Conservation (phyloP, 2,797 vertebrate genomes). For the Myotis vivesi region DNA sequence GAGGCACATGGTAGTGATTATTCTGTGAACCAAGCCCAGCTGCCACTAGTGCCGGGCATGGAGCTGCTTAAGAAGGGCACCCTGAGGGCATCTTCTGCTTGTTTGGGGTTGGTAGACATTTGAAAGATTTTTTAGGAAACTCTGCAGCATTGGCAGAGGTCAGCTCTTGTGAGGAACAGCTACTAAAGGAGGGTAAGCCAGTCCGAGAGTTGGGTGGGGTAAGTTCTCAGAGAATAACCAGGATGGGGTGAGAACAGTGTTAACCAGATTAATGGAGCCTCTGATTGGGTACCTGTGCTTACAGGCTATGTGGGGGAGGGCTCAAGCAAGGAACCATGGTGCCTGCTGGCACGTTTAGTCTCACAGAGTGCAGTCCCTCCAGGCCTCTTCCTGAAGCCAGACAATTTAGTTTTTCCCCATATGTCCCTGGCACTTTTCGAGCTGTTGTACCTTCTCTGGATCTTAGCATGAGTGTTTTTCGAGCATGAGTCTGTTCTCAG, state of each 20-base stretch:
- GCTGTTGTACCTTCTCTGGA: background rate
- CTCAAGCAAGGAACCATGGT: background rate
- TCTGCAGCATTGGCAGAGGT: background rate
- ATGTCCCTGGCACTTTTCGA: background rate
- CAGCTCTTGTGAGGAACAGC: background rate
- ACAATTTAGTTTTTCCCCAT: background rate
- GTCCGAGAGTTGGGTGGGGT: background rate
- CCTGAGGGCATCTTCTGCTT: background rate
- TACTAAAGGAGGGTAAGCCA: background rate
- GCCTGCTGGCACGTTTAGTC: background rate
- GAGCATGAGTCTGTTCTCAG: background rate
- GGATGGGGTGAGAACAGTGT: background rate
- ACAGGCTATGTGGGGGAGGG: background rate
- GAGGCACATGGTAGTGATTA: background rate
- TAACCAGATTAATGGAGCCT: background rate
- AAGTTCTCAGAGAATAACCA: background rate
- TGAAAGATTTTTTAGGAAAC: background rate
- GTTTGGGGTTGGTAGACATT: background rate
- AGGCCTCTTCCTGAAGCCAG: background rate
- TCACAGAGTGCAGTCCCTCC: background rate
- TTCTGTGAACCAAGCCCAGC: background rate
- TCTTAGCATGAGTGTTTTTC: background rate
- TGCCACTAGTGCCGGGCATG: background rate
- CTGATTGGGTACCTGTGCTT: background rate
- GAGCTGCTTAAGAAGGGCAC: background rate